Evolutionary conservation across 2,113 vertebrate genomes (phyloP).

Genomic region (Corythoichthys haematopterus): DNA sequence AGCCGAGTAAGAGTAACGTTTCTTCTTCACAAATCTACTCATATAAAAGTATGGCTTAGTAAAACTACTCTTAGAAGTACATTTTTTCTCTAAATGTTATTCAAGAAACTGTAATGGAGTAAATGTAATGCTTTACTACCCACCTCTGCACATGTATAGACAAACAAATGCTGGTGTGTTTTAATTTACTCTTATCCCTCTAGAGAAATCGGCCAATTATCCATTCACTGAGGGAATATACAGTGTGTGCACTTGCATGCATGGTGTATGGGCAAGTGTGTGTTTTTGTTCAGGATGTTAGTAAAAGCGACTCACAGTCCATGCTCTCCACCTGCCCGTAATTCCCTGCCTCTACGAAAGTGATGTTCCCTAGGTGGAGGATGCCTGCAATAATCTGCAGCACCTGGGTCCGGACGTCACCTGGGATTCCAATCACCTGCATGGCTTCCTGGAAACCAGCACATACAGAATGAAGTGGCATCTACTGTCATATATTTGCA

Average conservation of each 20-base stretch:
- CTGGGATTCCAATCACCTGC: constrained; percentile 86
- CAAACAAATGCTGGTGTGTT: constrained; percentile 24
- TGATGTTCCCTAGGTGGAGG: constrained; percentile 91
- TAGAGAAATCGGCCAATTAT: not conserved
- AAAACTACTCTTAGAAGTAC: too few relatives aligned
- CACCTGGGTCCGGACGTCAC: constrained; percentile 77
- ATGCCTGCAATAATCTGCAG: constrained; percentile 90
- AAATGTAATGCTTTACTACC: too few relatives aligned
- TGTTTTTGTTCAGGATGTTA: not conserved
- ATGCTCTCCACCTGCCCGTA: constrained; percentile 85
- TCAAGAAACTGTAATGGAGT: too few relatives aligned
- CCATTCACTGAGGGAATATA: constrained; percentile 4
- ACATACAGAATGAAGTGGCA: not conserved
- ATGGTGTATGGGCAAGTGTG: constrained; percentile 7
- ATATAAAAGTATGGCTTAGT: too few relatives aligned
- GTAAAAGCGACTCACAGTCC: constrained; percentile 80
- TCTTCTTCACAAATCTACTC: too few relatives aligned
- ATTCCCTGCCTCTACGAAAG: constrained; percentile 89
- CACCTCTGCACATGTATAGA: constrained; percentile 1
- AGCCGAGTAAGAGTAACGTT: too few relatives aligned
- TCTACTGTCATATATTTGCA: not conserved
- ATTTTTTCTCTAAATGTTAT: too few relatives aligned
- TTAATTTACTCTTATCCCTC: constrained; percentile 17
- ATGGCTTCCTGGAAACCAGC: constrained; percentile 81
- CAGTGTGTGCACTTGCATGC: not conserved